Evolutionary conservation across 2,888 invertebrate species (phyloP), one percentile per base, ranked within the genome.

Genomic region (Sipunculus nudus): DNA sequence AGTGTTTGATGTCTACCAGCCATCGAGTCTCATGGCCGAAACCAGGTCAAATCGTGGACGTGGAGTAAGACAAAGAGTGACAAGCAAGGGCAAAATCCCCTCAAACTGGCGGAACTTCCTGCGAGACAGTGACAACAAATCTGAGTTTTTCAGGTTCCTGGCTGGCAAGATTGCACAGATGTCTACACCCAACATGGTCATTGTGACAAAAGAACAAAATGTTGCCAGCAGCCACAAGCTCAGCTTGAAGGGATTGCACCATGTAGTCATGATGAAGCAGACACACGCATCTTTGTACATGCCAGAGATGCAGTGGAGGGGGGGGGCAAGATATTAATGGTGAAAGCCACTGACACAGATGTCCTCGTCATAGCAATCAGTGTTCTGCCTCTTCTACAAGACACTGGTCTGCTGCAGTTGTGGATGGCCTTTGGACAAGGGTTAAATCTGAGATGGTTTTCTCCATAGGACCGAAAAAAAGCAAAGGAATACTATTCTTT

Each of bases 401-500:
- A 39, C 13, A 5, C 54, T n/a, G 63, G 59, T 23, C 48, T 63
- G 3, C 41, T 64, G 40, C 46, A 66, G 26, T 10, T 69, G 40
- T 72, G 67, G 66, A 25, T 61, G 23, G 59, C 59, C 1, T 71
- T 73, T 60, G 72, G 67, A 6, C 43, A 59, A 52, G 54, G 67
- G 8, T 10, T 39, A 21, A 48, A 56, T 23, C 13, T 60, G 8
- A 25, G 64, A 19, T 71, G 64, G 61, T 63, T 73, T 49, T 63
- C 5, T 10, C 60, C 19, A 31, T 71, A 23, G 65, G 69, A 4
- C 54, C 46, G 16, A 59, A 66, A 19, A 68, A 63, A 21, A 23
- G 57, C 13, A 52, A 23, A 10, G 66, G 61, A 10, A 46, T 69
- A 4, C 54, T 49, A 2, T 62, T 47, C 54, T 71, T 73, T 43